These are phyloP conservation scores for Ormyrus thymus DNA, from an alignment of 2,888 invertebrate species.

Conservation along the genomic window DNA sequence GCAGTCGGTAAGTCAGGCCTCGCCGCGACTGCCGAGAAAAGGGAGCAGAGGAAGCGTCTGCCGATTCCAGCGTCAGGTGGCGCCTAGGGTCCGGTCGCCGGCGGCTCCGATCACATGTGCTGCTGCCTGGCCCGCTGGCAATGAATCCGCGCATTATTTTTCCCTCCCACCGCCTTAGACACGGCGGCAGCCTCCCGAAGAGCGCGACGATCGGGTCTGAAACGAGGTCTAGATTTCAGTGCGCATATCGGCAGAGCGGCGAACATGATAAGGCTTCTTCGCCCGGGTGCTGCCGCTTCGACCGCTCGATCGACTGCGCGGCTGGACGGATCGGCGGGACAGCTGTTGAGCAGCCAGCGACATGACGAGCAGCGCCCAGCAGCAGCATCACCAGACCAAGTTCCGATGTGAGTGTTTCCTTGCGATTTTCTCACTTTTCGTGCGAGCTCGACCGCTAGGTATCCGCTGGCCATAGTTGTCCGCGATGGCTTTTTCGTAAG, in stretches of 20 bases:
- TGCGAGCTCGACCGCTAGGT: neutral
- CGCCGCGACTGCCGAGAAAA: neutral
- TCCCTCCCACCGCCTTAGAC: too few relatives aligned
- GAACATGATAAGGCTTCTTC: conserved; percentile 64
- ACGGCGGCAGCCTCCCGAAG: neutral
- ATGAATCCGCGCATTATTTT: too few relatives aligned
- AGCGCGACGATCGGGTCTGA: conserved; percentile 58
- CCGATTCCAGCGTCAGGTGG: neutral
- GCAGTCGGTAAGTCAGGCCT: conserved; percentile 16
- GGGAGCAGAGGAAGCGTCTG: neutral
- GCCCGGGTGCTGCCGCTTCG: conserved; percentile 48
- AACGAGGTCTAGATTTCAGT: conserved; percentile 69
- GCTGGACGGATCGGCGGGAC: neutral
- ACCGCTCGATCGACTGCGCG: conserved; percentile 21
- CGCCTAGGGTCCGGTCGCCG: neutral
- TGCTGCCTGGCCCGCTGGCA: neutral
- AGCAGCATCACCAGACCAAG: conserved; percentile 63
- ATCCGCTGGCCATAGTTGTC: neutral
- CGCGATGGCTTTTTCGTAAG: neutral
- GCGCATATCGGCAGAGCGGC: conserved; percentile 62
- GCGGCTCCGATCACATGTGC: neutral
- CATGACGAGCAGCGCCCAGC: conserved; percentile 17
- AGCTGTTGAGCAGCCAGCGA: neutral
- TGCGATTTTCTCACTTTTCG: neutral
- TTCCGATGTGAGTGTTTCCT: conserved; percentile 66